phyloP scores from a whole-genome alignment of 2,113 vertebrate genomes.

The Psilopogon haemacephalus region DNA sequence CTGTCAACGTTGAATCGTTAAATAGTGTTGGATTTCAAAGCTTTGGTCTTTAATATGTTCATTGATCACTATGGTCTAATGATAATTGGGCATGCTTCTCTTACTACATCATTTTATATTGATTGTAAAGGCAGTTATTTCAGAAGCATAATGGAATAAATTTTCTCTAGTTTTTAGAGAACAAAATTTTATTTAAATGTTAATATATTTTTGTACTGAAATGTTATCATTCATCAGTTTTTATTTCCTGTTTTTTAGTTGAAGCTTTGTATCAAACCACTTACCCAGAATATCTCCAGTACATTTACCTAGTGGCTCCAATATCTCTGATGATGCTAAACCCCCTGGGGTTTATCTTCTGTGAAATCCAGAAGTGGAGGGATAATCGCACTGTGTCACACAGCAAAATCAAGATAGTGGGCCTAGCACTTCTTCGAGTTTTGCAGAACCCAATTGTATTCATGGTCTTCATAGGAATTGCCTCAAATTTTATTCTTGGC shows the following conservation, averaged over 20 bases:
- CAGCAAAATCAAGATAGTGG: conserved; percentile 85
- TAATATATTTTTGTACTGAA: conserved; percentile 19
- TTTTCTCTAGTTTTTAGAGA: background rate
- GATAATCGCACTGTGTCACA: conserved; percentile 80
- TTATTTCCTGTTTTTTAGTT: conserved; percentile 79
- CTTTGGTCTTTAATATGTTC: background rate
- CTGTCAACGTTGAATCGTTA: background rate
- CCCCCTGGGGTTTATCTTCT: conserved; percentile 93
- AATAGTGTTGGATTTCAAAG: background rate
- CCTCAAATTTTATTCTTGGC: conserved; percentile 88
- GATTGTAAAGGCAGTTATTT: background rate
- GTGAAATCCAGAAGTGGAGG: conserved; percentile 95
- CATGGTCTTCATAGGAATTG: conserved; percentile 93
- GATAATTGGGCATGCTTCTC: background rate
- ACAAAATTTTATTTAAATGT: background rate
- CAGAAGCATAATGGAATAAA: background rate
- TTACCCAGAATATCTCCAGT: conserved; percentile 95
- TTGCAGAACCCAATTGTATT: conserved; percentile 96
- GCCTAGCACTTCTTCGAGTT: conserved; percentile 86
- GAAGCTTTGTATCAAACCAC: conserved; percentile 93
- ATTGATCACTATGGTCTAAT: background rate
- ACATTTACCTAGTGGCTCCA: conserved; percentile 96
- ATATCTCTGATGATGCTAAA: conserved; percentile 96
- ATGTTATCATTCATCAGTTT: conserved; percentile 44
- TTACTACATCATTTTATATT: background rate